Evolutionary conservation across 2,888 invertebrate genomes (phyloP).

Genomic region (Bimastos eiseni): DNA sequence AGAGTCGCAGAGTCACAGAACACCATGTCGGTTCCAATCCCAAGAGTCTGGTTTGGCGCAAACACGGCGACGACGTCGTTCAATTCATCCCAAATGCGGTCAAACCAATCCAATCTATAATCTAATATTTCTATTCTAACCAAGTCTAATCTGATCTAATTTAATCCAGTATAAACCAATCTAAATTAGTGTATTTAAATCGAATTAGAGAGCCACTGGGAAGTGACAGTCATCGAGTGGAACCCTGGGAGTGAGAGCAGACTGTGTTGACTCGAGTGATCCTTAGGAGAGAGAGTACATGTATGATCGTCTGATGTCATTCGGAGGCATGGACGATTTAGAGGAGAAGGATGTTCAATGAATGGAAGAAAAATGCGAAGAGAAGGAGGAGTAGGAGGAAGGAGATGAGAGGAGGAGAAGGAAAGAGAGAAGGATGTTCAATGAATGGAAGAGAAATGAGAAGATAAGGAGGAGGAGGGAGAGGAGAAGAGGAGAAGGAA

Average conservation of each 20-base stretch:
- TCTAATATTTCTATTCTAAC: neutral
- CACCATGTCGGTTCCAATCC: neutral
- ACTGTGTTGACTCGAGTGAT: neutral
- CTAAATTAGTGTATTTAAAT: neutral
- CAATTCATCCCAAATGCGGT: neutral
- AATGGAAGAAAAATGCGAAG: neutral
- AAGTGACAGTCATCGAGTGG: neutral
- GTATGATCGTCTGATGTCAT: neutral
- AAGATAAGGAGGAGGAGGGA: too few species aligned
- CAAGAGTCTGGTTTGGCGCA: neutral
- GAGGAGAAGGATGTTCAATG: neutral
- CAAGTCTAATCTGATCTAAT: neutral
- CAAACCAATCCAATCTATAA: neutral
- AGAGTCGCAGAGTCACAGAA: slow-evolving; percentile 13
- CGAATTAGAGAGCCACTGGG: neutral
- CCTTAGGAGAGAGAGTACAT: neutral
- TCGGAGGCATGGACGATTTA: neutral
- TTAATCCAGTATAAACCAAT: neutral
- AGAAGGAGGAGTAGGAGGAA: too few species aligned
- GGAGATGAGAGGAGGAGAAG: too few species aligned
- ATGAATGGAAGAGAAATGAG: too few species aligned
- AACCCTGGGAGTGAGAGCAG: neutral
- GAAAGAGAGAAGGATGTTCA: too few species aligned
- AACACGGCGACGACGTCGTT: neutral
- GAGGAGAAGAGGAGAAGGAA: too few species aligned